A percentile compares a stretch with the other conserved stretches of the same genome.
phyloP scores from a whole-genome alignment of 2,888 invertebrate genomes.

The Pachydiplax longipennis region DNA sequence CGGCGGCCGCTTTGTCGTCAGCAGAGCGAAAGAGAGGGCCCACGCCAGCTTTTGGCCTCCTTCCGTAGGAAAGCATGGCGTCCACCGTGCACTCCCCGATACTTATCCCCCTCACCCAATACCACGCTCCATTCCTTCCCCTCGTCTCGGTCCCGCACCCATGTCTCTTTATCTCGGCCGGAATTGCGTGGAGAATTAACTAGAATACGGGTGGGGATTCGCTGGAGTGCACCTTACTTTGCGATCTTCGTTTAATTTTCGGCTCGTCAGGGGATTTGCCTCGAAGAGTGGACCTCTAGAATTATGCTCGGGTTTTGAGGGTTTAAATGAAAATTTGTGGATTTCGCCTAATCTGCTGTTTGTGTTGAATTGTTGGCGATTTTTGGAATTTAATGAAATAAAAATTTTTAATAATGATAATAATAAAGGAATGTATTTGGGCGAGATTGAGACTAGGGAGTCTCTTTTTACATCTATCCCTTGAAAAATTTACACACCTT shows the following conservation, averaged over 20 bases:
- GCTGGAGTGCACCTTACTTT: not conserved
- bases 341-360: too few species aligned
- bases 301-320: too few species aligned
- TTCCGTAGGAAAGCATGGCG: not conserved
- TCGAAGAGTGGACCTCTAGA: not conserved
- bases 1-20: constrained; percentile 35
- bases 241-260: not conserved
- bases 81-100: not conserved
- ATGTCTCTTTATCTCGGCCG: not conserved
- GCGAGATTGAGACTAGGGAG: too few species aligned
- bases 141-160: not conserved
- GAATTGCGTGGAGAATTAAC: not conserved
- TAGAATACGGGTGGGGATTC: not conserved
- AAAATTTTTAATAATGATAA: too few species aligned
- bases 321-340: too few species aligned
- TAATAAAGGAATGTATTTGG: too few species aligned
- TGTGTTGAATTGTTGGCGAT: too few species aligned
- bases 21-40: not conserved
- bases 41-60: not conserved
- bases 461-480: too few species aligned
- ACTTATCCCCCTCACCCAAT: not conserved
- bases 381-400: too few species aligned
- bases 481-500: too few species aligned
- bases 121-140: not conserved
- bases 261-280: not conserved